These are phyloP conservation scores for Myxocyprinus asiaticus DNA, from an alignment of 2,113 vertebrate species.

Conservation along the genomic window DNA sequence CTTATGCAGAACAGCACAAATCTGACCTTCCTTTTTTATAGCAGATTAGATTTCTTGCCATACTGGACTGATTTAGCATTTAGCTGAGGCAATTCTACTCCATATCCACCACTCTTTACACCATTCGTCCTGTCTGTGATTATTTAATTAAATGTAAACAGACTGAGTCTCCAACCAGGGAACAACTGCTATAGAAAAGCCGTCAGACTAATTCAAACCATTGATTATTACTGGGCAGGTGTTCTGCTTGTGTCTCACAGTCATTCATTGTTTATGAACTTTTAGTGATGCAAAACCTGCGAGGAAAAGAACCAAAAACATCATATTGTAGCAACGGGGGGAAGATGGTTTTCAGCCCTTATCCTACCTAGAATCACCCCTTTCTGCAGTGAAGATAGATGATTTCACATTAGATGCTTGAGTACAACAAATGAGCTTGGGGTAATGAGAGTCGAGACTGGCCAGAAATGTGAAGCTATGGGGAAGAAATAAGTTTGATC, in stretches of 20 bases:
- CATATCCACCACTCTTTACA: slow-evolving; percentile 2
- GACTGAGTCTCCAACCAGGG: not conserved
- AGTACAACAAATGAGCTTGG: slow-evolving; percentile 44
- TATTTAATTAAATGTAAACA: slow-evolving; percentile 31
- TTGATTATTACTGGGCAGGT: slow-evolving; percentile 44
- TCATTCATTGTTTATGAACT: slow-evolving; percentile 29
- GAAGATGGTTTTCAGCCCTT: slow-evolving; percentile 4
- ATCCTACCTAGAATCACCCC: slow-evolving; percentile 30
- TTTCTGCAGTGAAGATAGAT: slow-evolving; percentile 27
- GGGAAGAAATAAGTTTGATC: slow-evolving; percentile 34
- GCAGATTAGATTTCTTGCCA: not conserved
- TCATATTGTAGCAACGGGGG: too few species aligned
- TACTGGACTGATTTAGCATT: not conserved
- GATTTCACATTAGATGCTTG: slow-evolving; percentile 41
- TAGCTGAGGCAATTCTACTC: not conserved
- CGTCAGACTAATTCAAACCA: slow-evolving; percentile 37
- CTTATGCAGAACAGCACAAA: too few species aligned
- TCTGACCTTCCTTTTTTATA: too few species aligned
- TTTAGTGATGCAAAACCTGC: slow-evolving; percentile 13
- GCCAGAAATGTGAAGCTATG: slow-evolving; percentile 9
- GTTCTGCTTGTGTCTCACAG: slow-evolving; percentile 31
- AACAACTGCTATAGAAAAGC: slow-evolving; percentile 17
- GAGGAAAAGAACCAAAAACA: slow-evolving; percentile 1
- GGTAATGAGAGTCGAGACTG: slow-evolving; percentile 26
- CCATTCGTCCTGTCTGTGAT: not conserved